Evolutionary conservation across 1,140 invertebrate species (phyloP).

Genomic region (Argopecten irradians): DNA sequence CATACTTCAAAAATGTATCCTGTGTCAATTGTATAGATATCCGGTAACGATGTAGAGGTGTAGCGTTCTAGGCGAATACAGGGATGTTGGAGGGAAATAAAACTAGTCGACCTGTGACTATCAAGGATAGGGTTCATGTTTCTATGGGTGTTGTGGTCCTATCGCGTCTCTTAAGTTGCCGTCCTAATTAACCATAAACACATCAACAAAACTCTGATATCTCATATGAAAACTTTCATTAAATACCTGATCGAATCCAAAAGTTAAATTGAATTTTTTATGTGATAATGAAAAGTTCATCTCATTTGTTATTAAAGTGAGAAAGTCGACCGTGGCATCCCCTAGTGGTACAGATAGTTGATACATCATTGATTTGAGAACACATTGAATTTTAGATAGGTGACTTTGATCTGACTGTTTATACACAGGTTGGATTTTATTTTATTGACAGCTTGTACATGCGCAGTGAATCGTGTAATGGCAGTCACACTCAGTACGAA

Average conservation of each 20-base stretch:
- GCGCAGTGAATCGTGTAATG: neutral
- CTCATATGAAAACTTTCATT: neutral
- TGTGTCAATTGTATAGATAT: neutral
- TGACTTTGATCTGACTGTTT: conserved; percentile 8
- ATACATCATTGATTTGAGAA: conserved; percentile 11
- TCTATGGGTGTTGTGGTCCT: neutral
- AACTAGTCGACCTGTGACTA: neutral
- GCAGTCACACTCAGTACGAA: neutral
- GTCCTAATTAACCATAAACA: neutral
- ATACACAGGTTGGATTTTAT: neutral
- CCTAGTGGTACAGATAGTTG: neutral
- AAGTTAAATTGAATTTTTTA: neutral
- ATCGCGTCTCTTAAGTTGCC: neutral
- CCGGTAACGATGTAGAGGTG: neutral
- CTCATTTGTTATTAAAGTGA: neutral
- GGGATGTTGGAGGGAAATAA: neutral
- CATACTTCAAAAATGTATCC: neutral
- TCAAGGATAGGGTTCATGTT: neutral
- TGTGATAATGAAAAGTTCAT: neutral
- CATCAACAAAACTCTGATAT: neutral
- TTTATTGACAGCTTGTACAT: conserved; percentile 1
- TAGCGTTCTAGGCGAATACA: neutral
- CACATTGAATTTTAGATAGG: neutral
- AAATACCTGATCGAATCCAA: neutral
- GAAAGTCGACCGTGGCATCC: neutral